Conservation (phyloP, 2,797 vertebrate species). For the Tangara arthus region DNA sequence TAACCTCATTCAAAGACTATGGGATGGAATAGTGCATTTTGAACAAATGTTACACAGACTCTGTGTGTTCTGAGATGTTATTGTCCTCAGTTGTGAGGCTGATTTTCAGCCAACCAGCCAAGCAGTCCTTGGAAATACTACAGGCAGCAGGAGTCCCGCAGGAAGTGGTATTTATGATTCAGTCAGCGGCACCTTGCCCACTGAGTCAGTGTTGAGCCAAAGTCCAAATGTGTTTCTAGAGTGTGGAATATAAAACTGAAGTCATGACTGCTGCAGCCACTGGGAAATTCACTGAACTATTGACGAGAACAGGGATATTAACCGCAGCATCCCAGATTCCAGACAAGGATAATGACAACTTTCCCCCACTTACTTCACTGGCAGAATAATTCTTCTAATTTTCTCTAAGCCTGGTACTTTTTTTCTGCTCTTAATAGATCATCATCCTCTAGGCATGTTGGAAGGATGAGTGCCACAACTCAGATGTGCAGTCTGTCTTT, state of each 20-base stretch:
- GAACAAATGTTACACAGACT: background rate
- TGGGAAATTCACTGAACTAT: slow-evolving; percentile 24
- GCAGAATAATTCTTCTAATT: background rate
- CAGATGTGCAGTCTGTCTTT: background rate
- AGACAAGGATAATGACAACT: background rate
- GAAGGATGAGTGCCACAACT: background rate
- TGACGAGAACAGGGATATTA: background rate
- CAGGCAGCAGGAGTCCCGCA: background rate
- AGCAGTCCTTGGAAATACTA: background rate
- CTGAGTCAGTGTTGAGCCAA: slow-evolving; percentile 57
- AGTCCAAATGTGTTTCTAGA: background rate
- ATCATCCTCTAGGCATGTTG: background rate
- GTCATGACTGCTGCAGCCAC: background rate
- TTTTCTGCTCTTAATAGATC: background rate
- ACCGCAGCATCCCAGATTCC: slow-evolving; percentile 1
- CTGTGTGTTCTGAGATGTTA: background rate
- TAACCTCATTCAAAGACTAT: background rate
- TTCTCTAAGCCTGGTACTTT: background rate
- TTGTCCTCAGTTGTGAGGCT: background rate
- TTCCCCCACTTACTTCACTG: background rate
- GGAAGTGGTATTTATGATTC: slow-evolving; percentile 64
- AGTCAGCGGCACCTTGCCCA: slow-evolving; percentile 45
- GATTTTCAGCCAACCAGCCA: background rate
- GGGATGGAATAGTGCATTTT: background rate
- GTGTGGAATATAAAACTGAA: slow-evolving; percentile 10